Percentiles rank a stretch among this genome's conserved stretches.
Evolutionary conservation across 1,140 invertebrate species (phyloP).

Genomic region (Magallana ariakensis): DNA sequence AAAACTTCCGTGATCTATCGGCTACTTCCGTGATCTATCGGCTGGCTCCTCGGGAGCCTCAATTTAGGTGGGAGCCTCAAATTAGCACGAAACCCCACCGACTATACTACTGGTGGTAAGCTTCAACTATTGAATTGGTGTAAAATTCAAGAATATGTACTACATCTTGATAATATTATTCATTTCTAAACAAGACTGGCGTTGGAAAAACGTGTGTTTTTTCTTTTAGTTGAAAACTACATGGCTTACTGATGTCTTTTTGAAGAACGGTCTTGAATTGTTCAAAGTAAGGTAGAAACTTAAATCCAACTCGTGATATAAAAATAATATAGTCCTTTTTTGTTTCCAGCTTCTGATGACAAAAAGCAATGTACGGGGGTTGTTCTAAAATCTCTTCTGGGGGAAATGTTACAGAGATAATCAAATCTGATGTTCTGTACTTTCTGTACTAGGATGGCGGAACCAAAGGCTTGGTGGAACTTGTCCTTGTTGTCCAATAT

Average conservation of each 20-base stretch:
- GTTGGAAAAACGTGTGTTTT: slow-evolving; percentile 52
- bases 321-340: slow-evolving; percentile 26
- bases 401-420: neutral
- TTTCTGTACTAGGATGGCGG: slow-evolving; percentile 44
- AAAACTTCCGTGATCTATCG: too few relatives aligned
- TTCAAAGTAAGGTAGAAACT: slow-evolving; percentile 8
- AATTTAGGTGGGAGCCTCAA: too few relatives aligned
- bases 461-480: slow-evolving; percentile 55
- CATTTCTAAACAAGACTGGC: slow-evolving; percentile 47
- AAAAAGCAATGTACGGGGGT: neutral
- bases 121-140: slow-evolving; percentile 18
- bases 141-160: slow-evolving; percentile 47
- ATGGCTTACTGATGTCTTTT: neutral
- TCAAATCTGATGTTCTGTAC: slow-evolving; percentile 47
- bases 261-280: neutral
- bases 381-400: neutral
- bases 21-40: too few relatives aligned
- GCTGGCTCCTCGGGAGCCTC: neutral
- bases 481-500: slow-evolving; percentile 26
- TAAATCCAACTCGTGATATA: slow-evolving; percentile 34
- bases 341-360: neutral
- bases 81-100: too few relatives aligned
- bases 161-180: slow-evolving; percentile 57
- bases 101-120: neutral
- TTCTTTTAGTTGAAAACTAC: neutral